These are phyloP conservation scores for Phasia obesa DNA, from an alignment of 2,888 invertebrate species.

Conservation along the genomic window DNA sequence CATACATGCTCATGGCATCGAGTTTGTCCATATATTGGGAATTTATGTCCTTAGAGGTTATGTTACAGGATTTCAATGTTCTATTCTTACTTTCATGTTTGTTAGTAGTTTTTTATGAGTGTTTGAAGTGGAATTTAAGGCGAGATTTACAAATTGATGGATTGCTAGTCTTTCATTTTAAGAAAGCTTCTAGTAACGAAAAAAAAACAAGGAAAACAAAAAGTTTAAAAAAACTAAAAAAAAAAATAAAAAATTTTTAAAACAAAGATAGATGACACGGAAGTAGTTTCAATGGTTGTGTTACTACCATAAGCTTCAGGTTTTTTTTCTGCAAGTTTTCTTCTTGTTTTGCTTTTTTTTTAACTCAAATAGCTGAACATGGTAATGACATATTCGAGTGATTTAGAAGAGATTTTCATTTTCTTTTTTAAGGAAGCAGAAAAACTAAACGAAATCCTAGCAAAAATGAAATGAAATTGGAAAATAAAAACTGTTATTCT, in stretches of 20 bases:
- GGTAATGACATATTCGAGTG: slow-evolving; percentile 70
- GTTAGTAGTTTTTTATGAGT: slow-evolving; percentile 49
- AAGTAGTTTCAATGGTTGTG: slow-evolving; percentile 65
- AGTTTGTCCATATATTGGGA: slow-evolving; percentile 52
- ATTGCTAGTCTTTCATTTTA: slow-evolving; percentile 71
- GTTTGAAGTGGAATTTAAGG: slow-evolving; percentile 70
- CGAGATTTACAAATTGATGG: slow-evolving; percentile 74
- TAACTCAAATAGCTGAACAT: slow-evolving; percentile 64
- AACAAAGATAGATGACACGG: slow-evolving; percentile 70
- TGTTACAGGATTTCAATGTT: slow-evolving; percentile 63
- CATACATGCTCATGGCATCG: not conserved
- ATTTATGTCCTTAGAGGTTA: slow-evolving; percentile 71
- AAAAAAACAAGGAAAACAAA: slow-evolving; percentile 32
- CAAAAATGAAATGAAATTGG: slow-evolving; percentile 53
- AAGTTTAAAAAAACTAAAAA: slow-evolving; percentile 13
- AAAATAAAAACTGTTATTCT: slow-evolving; percentile 47
- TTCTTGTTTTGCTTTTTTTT: slow-evolving; percentile 1
- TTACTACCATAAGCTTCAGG: slow-evolving; percentile 61
- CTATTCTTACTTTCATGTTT: slow-evolving; percentile 32
- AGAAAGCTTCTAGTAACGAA: slow-evolving; percentile 26
- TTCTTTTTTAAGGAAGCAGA: not conserved
- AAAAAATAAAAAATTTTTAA: slow-evolving; percentile 53
- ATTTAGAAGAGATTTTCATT: slow-evolving; percentile 59
- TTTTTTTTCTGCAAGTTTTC: slow-evolving; percentile 32
- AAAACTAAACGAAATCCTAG: slow-evolving; percentile 27